phyloP scores from a whole-genome alignment of 2,888 invertebrate species.

The Mellilla xanthometata region DNA sequence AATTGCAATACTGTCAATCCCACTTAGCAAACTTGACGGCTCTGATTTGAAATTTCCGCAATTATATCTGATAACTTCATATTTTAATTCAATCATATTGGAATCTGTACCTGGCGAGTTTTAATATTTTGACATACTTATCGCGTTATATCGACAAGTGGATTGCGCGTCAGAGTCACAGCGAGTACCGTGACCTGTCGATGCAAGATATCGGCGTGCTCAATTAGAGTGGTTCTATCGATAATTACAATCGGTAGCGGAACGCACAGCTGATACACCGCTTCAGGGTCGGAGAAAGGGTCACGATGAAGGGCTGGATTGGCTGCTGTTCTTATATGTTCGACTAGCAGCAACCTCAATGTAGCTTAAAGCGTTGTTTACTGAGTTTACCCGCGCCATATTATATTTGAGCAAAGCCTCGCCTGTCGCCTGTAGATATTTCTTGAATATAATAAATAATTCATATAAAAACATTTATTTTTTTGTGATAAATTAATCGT shows the following conservation, averaged over 20 bases:
- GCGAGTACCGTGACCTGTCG: slow-evolving; percentile 37
- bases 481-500: too few relatives aligned
- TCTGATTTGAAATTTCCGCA: background rate
- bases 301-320: too few relatives aligned
- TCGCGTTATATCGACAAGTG: slow-evolving; percentile 31
- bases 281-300: slow-evolving; percentile 31
- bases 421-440: too few relatives aligned
- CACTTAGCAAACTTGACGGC: background rate
- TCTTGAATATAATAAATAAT: too few relatives aligned
- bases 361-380: too few relatives aligned
- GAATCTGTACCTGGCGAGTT: background rate
- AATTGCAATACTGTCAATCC: background rate
- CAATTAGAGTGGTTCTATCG: slow-evolving; percentile 69
- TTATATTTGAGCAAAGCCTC: too few relatives aligned
- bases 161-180: slow-evolving; percentile 45
- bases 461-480: too few relatives aligned
- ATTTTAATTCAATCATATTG: background rate
- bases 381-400: too few relatives aligned
- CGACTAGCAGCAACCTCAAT: too few relatives aligned
- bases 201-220: slow-evolving; percentile 47
- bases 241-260: slow-evolving; percentile 67
- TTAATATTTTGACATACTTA: slow-evolving; percentile 16
- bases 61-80: background rate
- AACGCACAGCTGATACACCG: slow-evolving; percentile 38
- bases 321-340: too few relatives aligned